Conservation (phyloP, 1,140 invertebrate genomes). For the Drosophila dunni region DNA sequence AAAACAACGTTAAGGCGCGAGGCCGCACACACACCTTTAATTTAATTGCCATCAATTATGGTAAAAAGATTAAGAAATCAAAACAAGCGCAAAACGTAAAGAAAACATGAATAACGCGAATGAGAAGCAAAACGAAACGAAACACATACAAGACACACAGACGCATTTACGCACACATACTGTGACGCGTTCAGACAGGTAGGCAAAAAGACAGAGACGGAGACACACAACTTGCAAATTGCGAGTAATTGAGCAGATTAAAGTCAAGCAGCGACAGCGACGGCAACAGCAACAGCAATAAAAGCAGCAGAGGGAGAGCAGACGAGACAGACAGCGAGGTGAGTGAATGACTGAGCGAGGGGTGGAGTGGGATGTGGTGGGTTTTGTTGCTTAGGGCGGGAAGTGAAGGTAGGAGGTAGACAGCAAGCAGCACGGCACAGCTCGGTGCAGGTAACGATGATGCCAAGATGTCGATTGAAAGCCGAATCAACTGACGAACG, state of each 20-base stretch:
- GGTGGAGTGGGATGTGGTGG: neutral
- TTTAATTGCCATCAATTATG: constrained; percentile 83
- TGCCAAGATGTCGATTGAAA: constrained; percentile 59
- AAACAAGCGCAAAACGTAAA: constrained; percentile 74
- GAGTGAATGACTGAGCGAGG: neutral
- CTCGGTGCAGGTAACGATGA: constrained; percentile 55
- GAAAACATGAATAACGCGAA: constrained; percentile 71
- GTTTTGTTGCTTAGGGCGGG: too few species aligned
- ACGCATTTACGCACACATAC: constrained; percentile 22
- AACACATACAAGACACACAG: constrained; percentile 37
- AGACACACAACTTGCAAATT: constrained; percentile 77
- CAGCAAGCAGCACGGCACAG: constrained; percentile 4
- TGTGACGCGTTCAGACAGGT: constrained; percentile 26
- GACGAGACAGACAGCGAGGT: constrained; percentile 6
- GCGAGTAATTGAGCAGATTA: constrained; percentile 84
- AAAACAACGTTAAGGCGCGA: constrained; percentile 41
- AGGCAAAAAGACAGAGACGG: constrained; percentile 35
- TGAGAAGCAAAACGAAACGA: constrained; percentile 59
- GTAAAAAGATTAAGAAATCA: constrained; percentile 83
- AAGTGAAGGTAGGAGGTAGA: constrained; percentile 9
- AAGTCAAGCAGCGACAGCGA: constrained; percentile 72
- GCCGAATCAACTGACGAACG: constrained; percentile 68
- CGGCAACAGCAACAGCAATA: constrained; percentile 4
- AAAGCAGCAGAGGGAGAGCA: constrained; percentile 32
- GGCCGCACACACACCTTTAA: constrained; percentile 78